Evolutionary conservation across 2,888 invertebrate species (phyloP).

Genomic region (Eilema griseolum): DNA sequence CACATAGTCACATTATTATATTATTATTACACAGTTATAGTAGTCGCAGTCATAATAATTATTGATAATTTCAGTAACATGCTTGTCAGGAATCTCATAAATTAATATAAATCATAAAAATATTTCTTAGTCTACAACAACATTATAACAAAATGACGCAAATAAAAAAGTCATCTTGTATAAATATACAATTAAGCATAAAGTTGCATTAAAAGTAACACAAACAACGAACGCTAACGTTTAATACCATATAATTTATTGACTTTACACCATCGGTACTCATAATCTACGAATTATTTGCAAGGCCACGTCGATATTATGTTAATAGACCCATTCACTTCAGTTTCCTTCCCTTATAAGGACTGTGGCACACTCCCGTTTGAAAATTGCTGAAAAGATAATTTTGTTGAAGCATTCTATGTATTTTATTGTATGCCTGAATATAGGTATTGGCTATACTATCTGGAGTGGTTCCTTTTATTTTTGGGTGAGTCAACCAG

Average conservation of each 20-base stretch:
- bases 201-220: background rate
- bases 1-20: no score
- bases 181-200: background rate
- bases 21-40: no score
- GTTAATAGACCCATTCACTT: slow-evolving; percentile 44
- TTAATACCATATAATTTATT: slow-evolving; percentile 12
- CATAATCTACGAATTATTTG: slow-evolving; percentile 29
- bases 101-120: no score
- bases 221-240: background rate
- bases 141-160: background rate
- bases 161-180: background rate
- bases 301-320: slow-evolving; percentile 42
- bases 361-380: background rate
- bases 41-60: no score
- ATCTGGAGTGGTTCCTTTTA: no score
- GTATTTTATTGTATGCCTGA: no score
- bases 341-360: slow-evolving; percentile 18
- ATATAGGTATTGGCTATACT: background rate
- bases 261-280: slow-evolving; percentile 11
- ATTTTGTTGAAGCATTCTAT: background rate
- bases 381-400: background rate
- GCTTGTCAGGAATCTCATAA: no score
- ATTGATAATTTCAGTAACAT: no score
- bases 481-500: no score
- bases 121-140: no score